Percentiles rank a stretch among this genome's conserved stretches.
Conservation (phyloP, 2,888 invertebrate species). For the Cheilosia grossa region DNA sequence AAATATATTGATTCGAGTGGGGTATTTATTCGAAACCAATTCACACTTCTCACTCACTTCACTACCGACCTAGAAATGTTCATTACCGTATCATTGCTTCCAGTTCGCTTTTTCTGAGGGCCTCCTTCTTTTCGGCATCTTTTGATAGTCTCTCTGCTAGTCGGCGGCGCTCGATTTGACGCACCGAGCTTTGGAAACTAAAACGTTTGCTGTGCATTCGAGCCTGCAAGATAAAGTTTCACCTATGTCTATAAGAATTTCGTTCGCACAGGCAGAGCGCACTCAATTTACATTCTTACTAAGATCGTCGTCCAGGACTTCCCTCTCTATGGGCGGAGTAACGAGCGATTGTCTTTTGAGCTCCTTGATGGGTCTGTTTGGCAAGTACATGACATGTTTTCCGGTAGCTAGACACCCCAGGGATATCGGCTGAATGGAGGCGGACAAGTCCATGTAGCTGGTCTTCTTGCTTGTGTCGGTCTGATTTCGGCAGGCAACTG, state of each 20-base stretch:
- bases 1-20: too few species aligned
- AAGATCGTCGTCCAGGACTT: constrained; percentile 74
- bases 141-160: constrained; percentile 90
- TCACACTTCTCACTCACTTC: too few species aligned
- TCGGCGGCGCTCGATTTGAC: constrained; percentile 90
- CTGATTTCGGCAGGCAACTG: constrained; percentile 78
- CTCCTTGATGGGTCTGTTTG: constrained; percentile 70
- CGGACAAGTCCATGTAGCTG: constrained; percentile 76
- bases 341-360: constrained; percentile 14
- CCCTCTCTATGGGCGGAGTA: background rate
- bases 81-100: constrained; percentile 89
- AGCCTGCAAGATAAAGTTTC: constrained; percentile 8
- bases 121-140: constrained; percentile 91
- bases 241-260: background rate
- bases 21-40: too few species aligned
- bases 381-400: constrained; percentile 91
- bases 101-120: constrained; percentile 89
- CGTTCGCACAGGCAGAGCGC: constrained; percentile 24
- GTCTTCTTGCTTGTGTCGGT: constrained; percentile 60
- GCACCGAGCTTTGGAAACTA: constrained; percentile 92
- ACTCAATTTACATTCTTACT: constrained; percentile 76
- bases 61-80: too few species aligned
- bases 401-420: constrained; percentile 86
- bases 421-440: constrained; percentile 78
- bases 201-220: constrained; percentile 85